A percentile compares a stretch with the other conserved stretches of the same genome.
These are phyloP conservation scores for Calycopis cecrops DNA, from an alignment of 1,140 invertebrate genomes.

Conservation along the genomic window DNA sequence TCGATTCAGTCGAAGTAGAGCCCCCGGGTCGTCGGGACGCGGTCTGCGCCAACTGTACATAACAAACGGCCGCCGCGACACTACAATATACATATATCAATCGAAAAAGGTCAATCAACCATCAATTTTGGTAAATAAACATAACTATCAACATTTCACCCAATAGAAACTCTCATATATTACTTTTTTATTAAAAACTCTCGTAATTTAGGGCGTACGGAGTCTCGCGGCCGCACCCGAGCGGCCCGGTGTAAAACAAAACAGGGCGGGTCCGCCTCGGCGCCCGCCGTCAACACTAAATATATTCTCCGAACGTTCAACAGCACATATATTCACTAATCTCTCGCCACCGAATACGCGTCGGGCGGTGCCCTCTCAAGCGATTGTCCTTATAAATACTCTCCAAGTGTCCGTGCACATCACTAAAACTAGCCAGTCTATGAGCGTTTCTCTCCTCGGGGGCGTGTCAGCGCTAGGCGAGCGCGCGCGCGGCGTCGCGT, in stretches of 20 bases:
- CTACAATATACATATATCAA: constrained; percentile 48
- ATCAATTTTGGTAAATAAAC: constrained; percentile 70
- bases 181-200: constrained; percentile 52
- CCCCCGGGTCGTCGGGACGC: too few species aligned
- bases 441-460: constrained; percentile 64
- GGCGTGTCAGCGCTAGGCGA: constrained; percentile 21
- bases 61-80: constrained; percentile 46
- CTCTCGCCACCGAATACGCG: constrained; percentile 59
- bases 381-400: constrained; percentile 46
- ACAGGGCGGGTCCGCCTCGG: constrained; percentile 34
- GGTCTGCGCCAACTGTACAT: constrained; percentile 57
- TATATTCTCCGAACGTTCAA: constrained; percentile 72
- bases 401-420: constrained; percentile 57
- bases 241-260: constrained; percentile 44
- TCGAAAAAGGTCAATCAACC: constrained; percentile 54
- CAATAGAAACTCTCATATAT: constrained; percentile 71
- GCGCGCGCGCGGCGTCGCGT: constrained; percentile 20
- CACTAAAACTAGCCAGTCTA: constrained; percentile 73
- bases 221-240: background rate
- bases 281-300: constrained; percentile 63
- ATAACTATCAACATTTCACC: constrained; percentile 60
- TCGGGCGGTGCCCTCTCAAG: too few species aligned
- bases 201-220: constrained; percentile 44
- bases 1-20: too few species aligned
- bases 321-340: constrained; percentile 74